Evolutionary conservation across 2,797 vertebrate genomes (phyloP), one percentile per base, ranked within the genome.

Genomic region (Trachops cirrhosus): DNA sequence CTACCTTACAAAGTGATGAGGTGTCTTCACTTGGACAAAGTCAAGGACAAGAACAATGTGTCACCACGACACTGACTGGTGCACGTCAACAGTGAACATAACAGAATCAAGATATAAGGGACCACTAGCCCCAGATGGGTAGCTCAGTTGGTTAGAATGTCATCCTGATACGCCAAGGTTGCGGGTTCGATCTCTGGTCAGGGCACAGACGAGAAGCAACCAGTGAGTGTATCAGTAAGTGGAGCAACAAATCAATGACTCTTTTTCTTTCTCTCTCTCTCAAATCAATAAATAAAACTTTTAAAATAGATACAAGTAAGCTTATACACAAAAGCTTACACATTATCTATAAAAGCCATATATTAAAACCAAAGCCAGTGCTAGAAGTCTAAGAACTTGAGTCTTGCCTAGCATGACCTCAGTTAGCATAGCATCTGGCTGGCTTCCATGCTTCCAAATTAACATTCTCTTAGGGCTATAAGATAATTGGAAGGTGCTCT

Each of bases 11-110:
- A 59, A 68, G 59, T 48, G 74, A 1, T 32, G 37, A 83, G 19
- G 59, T 22, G 39, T 86, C 68, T 92, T 88, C 54, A 26, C 68
- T 39, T 6, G 19, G 19, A n/a, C 86, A 75, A 88, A 95, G 78
- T 22, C 34, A 37, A 59, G 54, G 21, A 82, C 5, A 70, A 77
- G 32, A 46, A 44, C 57, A 70, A 29, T 3, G 71, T 15, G 37
- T 1, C 54, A 59, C 5, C 24, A 22, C 16, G 62, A 94, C 32
- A 86, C 9, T 3, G 12, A 34, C 24, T 19, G 10, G 3, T 50
- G 16, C 16, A 67, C 7, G 10, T 39, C 34, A 32, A 26, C 44
- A 26, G 24, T 64, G 37, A 88, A 50, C 2, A 3, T 10, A 50
- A 85, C 1, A 64, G 77, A 59, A 48, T 39, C 57, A 92, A 91